These are phyloP conservation scores for Antheraea assamensis DNA, from an alignment of 2,888 invertebrate genomes.

Conservation along the genomic window DNA sequence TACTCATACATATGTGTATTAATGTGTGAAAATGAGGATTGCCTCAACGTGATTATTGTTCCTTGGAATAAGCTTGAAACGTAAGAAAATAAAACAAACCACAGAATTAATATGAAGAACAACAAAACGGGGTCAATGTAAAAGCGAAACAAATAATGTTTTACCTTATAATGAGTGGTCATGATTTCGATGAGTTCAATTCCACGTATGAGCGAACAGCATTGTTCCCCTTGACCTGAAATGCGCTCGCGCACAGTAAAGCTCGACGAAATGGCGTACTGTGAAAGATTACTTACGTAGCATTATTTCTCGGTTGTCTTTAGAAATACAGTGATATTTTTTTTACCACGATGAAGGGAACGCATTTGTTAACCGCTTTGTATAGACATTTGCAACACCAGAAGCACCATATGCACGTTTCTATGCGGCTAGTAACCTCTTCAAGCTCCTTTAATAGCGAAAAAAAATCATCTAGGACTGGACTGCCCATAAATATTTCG, in stretches of 20 bases:
- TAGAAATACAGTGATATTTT: background rate
- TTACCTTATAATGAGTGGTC: slow-evolving; percentile 9
- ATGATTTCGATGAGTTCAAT: slow-evolving; percentile 26
- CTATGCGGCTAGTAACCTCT: too few species aligned
- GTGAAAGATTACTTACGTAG: background rate
- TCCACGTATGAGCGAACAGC: slow-evolving; percentile 27
- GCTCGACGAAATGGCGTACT: slow-evolving; percentile 22
- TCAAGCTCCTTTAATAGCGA: too few species aligned
- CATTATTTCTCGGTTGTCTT: background rate
- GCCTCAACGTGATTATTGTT: background rate
- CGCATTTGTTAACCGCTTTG: too few species aligned
- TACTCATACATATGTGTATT: background rate
- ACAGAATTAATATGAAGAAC: background rate
- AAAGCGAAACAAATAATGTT: slow-evolving; percentile 1
- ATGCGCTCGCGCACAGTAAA: slow-evolving; percentile 31
- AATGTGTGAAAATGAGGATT: background rate
- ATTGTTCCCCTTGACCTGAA: slow-evolving; percentile 45
- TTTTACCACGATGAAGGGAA: too few species aligned
- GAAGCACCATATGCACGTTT: background rate
- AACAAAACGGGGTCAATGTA: slow-evolving; percentile 10
- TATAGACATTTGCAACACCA: background rate
- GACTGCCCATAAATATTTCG: too few species aligned
- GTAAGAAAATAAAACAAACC: slow-evolving; percentile 2
- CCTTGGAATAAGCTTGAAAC: background rate
- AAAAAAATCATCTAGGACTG: too few species aligned